Base-by-base conservation (phyloP, 2,797 vertebrate genomes). In the Craterocephalus amniculus region DNA sequence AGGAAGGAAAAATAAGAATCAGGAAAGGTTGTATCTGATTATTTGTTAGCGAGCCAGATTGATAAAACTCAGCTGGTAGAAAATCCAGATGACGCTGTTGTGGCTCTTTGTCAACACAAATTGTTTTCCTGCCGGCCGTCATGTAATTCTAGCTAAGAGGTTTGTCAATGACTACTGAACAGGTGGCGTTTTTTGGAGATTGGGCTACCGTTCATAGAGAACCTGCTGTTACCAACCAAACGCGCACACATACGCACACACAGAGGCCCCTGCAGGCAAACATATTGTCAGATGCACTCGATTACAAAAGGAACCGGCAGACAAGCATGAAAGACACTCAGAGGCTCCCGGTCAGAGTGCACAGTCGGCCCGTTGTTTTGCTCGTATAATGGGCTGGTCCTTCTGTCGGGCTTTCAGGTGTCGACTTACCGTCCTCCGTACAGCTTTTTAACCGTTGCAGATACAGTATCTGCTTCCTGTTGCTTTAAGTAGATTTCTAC, bases 321-420 rank as follows among this genome's bases (percentile, higher is more conserved):
- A 72, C 52, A 0, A 26, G 51, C 74, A 76, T 51, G 60, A 68
- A 81, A 58, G 72, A 45, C 66, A 9, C 49, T 70, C 32, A 24
- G 68, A 45, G 18, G 22, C 63, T 78, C 31, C 4, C 26, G 54
- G 67, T 58, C 6, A 0, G 32, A 43, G 76, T 62, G 58, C 74
- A 86, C 79, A 83, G 86, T 70, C 31, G 12, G 2, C 6, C 76
- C 51, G 73, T 81, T 87, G 83, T 81, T 63, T 63, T 80, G 58
- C 24, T 79, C 72, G 72, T 80, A 72, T 54, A 43, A 60, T 5
- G 62, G 36, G 49, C 59, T 62, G 75, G 62, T 34, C 54, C 67
- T 58, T 20, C 58, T 71, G 38, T 52, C 14, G 6, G 40, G 12
- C 56, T 70, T 73, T 84, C 81, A 67, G 85, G 83, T 85, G 81